Conservation (phyloP, 2,113 vertebrate species). For the Acanthochromis polyacanthus region DNA sequence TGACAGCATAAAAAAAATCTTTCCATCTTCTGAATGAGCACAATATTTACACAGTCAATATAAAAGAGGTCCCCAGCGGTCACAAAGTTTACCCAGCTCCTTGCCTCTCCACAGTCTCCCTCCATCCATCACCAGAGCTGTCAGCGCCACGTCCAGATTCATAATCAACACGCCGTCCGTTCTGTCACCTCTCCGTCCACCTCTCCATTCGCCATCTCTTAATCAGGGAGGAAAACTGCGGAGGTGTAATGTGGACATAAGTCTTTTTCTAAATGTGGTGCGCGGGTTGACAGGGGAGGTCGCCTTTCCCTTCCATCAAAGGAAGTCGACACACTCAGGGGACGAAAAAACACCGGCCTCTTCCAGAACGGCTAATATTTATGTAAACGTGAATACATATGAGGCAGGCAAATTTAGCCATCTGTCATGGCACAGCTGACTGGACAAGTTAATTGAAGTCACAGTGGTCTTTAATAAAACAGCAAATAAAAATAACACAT, state of each 20-base stretch:
- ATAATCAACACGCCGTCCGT: constrained; percentile 36
- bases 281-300: constrained; percentile 63
- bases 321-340: constrained; percentile 8
- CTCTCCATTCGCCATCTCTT: constrained; percentile 33
- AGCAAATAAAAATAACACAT: not conserved
- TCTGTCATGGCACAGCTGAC: constrained; percentile 36
- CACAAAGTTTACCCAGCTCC: constrained; percentile 38
- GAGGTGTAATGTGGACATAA: constrained; percentile 53
- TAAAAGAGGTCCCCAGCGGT: not conserved
- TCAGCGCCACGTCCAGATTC: constrained; percentile 41
- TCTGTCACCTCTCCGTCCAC: constrained; percentile 34
- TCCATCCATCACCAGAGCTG: constrained; percentile 57
- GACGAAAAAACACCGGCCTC: not conserved
- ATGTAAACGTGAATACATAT: constrained; percentile 1
- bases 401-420: constrained; percentile 5
- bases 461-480: not conserved
- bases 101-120: constrained; percentile 9
- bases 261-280: constrained; percentile 56
- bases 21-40: constrained; percentile 20
- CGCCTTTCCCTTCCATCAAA: constrained; percentile 57
- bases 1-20: constrained; percentile 23
- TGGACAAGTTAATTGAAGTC: constrained; percentile 51
- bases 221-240: constrained; percentile 50
- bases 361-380: not conserved
- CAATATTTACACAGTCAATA: constrained; percentile 26